phyloP scores from a whole-genome alignment of 2,888 invertebrate species.

The Campoletis raptor region DNA sequence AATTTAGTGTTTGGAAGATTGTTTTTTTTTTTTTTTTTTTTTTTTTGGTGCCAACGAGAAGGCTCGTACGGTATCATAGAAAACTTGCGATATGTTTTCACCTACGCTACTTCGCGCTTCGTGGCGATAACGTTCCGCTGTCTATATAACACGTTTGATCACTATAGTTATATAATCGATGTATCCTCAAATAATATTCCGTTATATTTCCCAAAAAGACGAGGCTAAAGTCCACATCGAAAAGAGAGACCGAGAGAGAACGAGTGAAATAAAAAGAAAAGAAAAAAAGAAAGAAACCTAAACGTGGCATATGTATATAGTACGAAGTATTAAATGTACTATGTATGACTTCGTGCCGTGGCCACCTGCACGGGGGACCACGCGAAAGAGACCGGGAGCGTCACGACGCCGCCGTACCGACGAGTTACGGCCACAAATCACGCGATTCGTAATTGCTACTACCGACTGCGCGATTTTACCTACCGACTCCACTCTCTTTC shows the following conservation, averaged over 20 bases:
- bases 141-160: conserved; percentile 32
- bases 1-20: not conserved
- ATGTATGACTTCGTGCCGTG: conserved; percentile 79
- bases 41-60: conserved; percentile 59
- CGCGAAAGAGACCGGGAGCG: conserved; percentile 81
- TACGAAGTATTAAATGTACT: conserved; percentile 68
- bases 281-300: conserved; percentile 55
- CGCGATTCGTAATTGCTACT: conserved; percentile 85
- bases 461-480: conserved; percentile 82
- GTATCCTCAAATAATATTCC: conserved; percentile 76
- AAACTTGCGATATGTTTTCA: conserved; percentile 54
- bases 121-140: conserved; percentile 76
- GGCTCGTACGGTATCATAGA: conserved; percentile 60
- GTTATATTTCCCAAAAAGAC: conserved; percentile 75
- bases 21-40: conserved; percentile 36
- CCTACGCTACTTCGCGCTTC: conserved; percentile 39
- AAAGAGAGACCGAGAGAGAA: conserved; percentile 4
- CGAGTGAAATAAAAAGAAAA: conserved; percentile 48
- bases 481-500: conserved; percentile 66
- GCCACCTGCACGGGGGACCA: conserved; percentile 79
- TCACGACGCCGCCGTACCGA: conserved; percentile 84
- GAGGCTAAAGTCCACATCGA: conserved; percentile 70
- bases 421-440: conserved; percentile 84
- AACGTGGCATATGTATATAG: conserved; percentile 39
- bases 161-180: conserved; percentile 43